Base-by-base conservation (phyloP, 2,113 vertebrate genomes). In the Fulica atra region DNA sequence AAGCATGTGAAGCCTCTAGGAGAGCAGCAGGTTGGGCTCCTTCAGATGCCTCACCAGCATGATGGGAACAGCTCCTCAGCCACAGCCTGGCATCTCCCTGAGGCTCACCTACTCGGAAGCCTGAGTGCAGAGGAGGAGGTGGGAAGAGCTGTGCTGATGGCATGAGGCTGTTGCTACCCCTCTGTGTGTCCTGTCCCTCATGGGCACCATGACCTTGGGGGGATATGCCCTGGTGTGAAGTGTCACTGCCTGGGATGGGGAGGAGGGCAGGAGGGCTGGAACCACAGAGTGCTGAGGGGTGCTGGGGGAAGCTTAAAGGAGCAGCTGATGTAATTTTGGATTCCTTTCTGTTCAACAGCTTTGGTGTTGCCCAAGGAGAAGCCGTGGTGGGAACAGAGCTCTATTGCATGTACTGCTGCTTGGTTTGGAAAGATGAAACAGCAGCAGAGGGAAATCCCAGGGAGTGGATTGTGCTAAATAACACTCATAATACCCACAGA, bases 141-240 rank as follows among this genome's bases (percentile, higher is more conserved):
- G 57, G 61, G 12, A 87, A 3, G n/a, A 56, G 51, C 51, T 48
- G 60, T 59, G 86, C 42, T 93, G 53, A 36, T 3, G 10, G 12
- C 0, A 0, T 31, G 56, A 36, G 36, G 40, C 29, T 4, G 1
- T 9, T 70, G 68, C 60, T 89, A 31, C 65, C 38, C 56, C 73
- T 50, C 59, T 76, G 28, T 0, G 0, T 61, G 40, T 66, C 54
- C 44, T 1, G 0, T 19, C 54, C 20, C 17, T 82, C 50, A 24
- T 0, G 9, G 50, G 53, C 87, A 71, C 33, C 48, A 14, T 0
- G 12, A 6, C 25, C 28, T 19, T 42, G 42, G 8, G 17, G 12
- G 4, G 13, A 51, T 0, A 0, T 9, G 29, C 31, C 70, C 68
- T 85, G 38, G 28, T 6, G 23, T 53, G 73, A 66, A 57, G 5